These are phyloP conservation scores for Odontothrips loti DNA, from an alignment of 2,888 invertebrate genomes.

Conservation along the genomic window DNA sequence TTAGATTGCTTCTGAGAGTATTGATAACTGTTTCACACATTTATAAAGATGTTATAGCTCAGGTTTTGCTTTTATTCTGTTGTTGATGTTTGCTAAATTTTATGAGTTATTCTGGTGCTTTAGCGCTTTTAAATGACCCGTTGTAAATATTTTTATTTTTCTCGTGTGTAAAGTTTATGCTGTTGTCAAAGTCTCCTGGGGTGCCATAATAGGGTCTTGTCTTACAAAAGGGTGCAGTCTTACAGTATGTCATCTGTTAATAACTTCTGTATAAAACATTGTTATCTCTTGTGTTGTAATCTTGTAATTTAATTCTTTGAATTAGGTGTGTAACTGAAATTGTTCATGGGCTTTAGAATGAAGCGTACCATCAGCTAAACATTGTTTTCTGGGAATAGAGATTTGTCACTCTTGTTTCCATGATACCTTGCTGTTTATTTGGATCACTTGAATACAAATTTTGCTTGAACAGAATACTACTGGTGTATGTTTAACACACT, in stretches of 20 bases:
- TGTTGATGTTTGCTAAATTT: constrained; percentile 20
- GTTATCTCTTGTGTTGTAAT: background rate
- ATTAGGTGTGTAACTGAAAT: too few relatives aligned
- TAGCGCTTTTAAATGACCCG: background rate
- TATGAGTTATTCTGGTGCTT: background rate
- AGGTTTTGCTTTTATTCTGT: background rate
- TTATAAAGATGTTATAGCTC: background rate
- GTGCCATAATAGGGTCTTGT: constrained; percentile 12
- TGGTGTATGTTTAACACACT: too few relatives aligned
- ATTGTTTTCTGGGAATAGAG: too few relatives aligned
- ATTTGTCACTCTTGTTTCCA: too few relatives aligned
- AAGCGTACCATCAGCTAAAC: too few relatives aligned
- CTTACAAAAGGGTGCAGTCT: background rate
- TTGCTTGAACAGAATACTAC: too few relatives aligned
- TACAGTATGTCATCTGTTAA: background rate
- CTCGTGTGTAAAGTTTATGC: background rate
- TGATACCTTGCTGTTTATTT: too few relatives aligned
- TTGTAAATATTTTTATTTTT: background rate
- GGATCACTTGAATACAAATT: too few relatives aligned
- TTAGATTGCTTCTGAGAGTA: background rate
- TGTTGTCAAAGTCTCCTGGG: background rate
- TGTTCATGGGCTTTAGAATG: too few relatives aligned
- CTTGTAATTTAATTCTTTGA: too few relatives aligned
- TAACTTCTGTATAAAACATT: background rate
- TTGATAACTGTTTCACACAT: background rate